A percentile compares a stretch with the other conserved stretches of the same genome.
Evolutionary conservation across 2,113 vertebrate genomes (phyloP).

Genomic region (Amia ocellicauda): DNA sequence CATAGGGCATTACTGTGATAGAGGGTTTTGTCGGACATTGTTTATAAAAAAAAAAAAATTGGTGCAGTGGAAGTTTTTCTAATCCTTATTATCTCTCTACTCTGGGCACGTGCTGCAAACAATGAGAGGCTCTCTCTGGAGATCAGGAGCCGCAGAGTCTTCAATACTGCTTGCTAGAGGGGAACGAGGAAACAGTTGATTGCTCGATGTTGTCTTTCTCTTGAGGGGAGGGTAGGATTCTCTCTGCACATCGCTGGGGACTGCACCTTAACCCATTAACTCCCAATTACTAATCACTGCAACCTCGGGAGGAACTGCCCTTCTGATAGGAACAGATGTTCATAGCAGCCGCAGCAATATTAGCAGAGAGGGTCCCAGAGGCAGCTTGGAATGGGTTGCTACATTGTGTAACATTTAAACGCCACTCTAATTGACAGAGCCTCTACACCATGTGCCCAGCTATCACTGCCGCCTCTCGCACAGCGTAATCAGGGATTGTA

Average conservation of each 20-base stretch:
- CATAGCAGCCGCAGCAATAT: neutral
- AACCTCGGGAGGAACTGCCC: neutral
- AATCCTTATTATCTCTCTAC: no score
- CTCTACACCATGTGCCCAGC: no score
- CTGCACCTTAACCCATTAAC: neutral
- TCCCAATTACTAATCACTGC: neutral
- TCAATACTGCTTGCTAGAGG: neutral
- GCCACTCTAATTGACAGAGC: no score
- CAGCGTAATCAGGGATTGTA: no score
- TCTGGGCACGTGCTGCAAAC: conserved; percentile 30
- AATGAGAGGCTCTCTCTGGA: no score
- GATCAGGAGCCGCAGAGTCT: no score
- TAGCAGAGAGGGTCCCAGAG: neutral
- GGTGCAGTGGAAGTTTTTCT: no score
- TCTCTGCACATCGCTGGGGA: neutral
- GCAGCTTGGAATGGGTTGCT: neutral
- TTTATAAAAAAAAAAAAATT: no score
- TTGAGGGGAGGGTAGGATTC: neutral
- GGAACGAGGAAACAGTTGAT: neutral
- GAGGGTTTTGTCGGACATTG: no score
- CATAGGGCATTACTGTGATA: no score
- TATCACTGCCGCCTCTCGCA: no score
- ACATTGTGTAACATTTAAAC: neutral
- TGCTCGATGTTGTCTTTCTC: neutral
- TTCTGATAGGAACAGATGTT: conserved; percentile 15